Evolutionary conservation across 1,140 invertebrate genomes (phyloP).

Genomic region (Aleiodes sp.): DNA sequence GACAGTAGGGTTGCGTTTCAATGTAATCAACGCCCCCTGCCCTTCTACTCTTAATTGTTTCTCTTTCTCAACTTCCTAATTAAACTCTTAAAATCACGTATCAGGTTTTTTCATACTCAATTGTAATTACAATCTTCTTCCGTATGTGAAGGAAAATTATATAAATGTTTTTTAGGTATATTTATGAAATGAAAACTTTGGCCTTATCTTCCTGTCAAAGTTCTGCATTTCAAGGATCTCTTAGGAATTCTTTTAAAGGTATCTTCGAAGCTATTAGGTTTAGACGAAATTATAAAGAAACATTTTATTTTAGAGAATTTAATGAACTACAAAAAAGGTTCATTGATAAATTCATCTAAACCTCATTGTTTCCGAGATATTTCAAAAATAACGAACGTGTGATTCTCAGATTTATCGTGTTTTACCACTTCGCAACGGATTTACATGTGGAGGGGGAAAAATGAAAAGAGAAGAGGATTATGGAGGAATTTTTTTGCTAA

Average conservation of each 20-base stretch:
- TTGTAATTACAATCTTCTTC: too few relatives aligned
- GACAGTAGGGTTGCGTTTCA: slow-evolving; percentile 43
- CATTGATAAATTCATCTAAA: too few relatives aligned
- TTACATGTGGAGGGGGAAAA: too few relatives aligned
- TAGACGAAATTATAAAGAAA: too few relatives aligned
- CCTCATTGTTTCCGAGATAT: too few relatives aligned
- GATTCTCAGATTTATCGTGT: too few relatives aligned
- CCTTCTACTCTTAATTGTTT: neutral
- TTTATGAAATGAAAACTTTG: slow-evolving; percentile 38
- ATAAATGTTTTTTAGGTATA: neutral
- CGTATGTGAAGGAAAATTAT: neutral
- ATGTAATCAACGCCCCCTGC: slow-evolving; percentile 28
- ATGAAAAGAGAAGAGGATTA: slow-evolving; percentile 29
- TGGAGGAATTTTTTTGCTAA: neutral
- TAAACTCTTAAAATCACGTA: neutral
- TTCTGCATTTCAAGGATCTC: too few relatives aligned
- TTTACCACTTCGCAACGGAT: too few relatives aligned
- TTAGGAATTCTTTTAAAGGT: neutral
- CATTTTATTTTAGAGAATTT: too few relatives aligned
- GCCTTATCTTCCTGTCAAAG: slow-evolving; percentile 44
- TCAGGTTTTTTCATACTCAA: neutral
- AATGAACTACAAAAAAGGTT: too few relatives aligned
- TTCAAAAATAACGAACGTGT: too few relatives aligned
- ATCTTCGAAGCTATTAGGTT: too few relatives aligned
- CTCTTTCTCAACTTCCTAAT: slow-evolving; percentile 12